Evolutionary conservation across 23 tunicate species (phyloP), one percentile per base, ranked within the genome.

Genomic region (Styela clava): DNA sequence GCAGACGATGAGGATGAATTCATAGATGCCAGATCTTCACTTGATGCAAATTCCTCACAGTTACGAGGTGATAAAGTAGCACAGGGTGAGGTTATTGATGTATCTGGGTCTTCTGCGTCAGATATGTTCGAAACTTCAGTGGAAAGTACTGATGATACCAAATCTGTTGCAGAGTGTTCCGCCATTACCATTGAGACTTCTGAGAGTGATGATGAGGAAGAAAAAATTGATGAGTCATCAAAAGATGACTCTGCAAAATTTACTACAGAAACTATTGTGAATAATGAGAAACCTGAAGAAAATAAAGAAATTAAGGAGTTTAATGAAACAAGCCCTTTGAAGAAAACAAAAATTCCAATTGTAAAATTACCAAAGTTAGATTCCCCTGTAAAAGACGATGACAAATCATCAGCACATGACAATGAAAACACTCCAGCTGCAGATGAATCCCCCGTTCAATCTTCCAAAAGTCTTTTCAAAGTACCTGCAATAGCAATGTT

Each of bases 1-100:
- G 71, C 7, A 65, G 16, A 65, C 31, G 81, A 73, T 12, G 80
- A 80, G 35, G 79, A 65, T 21, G 70, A 28, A 7, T 35, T 34
- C 27, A 22, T 35, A 19, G 81, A 76, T 44, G 81, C 81, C 3
- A 23, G 27, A 22, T 24, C 81, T 23, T 31, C 78, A 33, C 31
- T 33, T 22, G 36, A 16, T 5, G 70, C 31, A 44, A 12, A 44
- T 44, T 44, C 56, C 12, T 44, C 56, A 5, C 56, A 44, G 7
- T n/a, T n/a, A n/a, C n/a, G n/a, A n/a, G n/a, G n/a, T n/a, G n/a
- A n/a, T 44, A 44, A 44, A 44, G 9, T 12, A 44, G 56, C 12
- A 44, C 56, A 44, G 12, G n/a, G n/a, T n/a, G 56, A 44, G 12
- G 56, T 44, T 44, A 44, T 44, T 44, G 56, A 44, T 44, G 12